phyloP scores from a whole-genome alignment of 2,113 vertebrate species.

The Scartelaos histophorus region DNA sequence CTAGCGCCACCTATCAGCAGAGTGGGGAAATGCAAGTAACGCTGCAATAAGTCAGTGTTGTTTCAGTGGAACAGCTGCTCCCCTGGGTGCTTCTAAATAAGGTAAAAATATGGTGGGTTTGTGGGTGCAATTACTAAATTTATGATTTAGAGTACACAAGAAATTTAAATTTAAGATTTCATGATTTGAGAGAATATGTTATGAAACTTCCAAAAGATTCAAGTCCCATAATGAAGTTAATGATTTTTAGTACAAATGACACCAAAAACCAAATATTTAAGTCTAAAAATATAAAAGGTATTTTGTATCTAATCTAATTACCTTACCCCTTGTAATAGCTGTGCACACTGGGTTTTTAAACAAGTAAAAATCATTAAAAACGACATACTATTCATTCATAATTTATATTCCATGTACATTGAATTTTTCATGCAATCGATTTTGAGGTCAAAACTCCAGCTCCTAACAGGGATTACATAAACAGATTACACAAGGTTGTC shows the following conservation, averaged over 20 bases:
- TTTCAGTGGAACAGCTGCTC: slow-evolving; percentile 17
- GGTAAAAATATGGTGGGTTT: slow-evolving; percentile 60
- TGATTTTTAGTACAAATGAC: no score
- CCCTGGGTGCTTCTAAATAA: slow-evolving; percentile 42
- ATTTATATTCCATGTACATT: neutral
- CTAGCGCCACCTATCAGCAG: slow-evolving; percentile 60
- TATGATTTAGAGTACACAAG: slow-evolving; percentile 19
- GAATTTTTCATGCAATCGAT: neutral
- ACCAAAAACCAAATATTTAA: neutral
- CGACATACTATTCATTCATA: neutral
- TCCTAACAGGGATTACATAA: neutral
- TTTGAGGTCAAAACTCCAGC: slow-evolving; percentile 2
- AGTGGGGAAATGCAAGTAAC: neutral
- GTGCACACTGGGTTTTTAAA: no score
- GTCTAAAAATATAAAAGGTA: no score
- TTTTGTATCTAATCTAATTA: no score
- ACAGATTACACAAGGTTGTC: neutral
- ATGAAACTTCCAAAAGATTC: neutral
- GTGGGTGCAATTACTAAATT: slow-evolving; percentile 34
- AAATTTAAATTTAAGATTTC: neutral
- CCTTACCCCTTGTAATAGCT: neutral
- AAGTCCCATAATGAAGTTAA: neutral
- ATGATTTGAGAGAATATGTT: neutral
- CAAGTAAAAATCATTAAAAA: neutral
- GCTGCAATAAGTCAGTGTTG: neutral